Evolutionary conservation across 2,113 vertebrate species (phyloP).

Genomic region (Benthochromis sp.): DNA sequence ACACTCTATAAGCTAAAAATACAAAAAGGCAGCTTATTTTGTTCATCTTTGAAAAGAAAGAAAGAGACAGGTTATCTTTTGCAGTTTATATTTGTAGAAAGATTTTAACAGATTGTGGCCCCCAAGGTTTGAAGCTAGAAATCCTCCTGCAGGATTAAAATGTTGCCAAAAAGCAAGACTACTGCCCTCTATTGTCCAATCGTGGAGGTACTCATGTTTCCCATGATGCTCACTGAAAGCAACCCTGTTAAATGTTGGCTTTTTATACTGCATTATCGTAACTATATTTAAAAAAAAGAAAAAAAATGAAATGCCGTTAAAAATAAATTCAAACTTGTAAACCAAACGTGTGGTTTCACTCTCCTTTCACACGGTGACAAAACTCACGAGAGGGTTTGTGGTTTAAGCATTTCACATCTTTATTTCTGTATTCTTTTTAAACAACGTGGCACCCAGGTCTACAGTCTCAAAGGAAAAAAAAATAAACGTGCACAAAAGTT

Average conservation of each 20-base stretch:
- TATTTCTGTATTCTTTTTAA: constrained; percentile 71
- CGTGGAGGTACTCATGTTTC: constrained; percentile 25
- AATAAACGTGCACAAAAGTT: constrained; percentile 69
- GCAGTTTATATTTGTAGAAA: constrained; percentile 14
- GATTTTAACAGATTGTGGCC: neutral
- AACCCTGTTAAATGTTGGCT: constrained; percentile 25
- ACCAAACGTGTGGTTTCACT: neutral
- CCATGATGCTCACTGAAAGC: constrained; percentile 12
- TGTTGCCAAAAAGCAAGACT: constrained; percentile 64
- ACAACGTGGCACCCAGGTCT: constrained; percentile 77
- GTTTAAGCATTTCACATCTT: constrained; percentile 76
- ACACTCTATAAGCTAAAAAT: constrained; percentile 31
- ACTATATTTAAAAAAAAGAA: constrained; percentile 61
- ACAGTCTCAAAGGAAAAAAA: constrained; percentile 71
- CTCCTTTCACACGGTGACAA: neutral
- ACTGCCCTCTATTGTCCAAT: constrained; percentile 63
- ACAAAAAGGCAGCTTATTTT: constrained; percentile 48
- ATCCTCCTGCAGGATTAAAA: constrained; percentile 15
- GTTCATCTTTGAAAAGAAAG: neutral
- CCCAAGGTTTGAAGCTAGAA: constrained; percentile 8
- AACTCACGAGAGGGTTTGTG: constrained; percentile 23
- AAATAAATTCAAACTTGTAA: constrained; percentile 53
- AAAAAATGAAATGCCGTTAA: neutral
- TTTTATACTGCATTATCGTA: constrained; percentile 64
- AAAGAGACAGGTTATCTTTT: constrained; percentile 1